Percentiles rank a stretch among this genome's conserved stretches.
phyloP scores from a whole-genome alignment of 2,113 vertebrate species.

The Anguilla rostrata region DNA sequence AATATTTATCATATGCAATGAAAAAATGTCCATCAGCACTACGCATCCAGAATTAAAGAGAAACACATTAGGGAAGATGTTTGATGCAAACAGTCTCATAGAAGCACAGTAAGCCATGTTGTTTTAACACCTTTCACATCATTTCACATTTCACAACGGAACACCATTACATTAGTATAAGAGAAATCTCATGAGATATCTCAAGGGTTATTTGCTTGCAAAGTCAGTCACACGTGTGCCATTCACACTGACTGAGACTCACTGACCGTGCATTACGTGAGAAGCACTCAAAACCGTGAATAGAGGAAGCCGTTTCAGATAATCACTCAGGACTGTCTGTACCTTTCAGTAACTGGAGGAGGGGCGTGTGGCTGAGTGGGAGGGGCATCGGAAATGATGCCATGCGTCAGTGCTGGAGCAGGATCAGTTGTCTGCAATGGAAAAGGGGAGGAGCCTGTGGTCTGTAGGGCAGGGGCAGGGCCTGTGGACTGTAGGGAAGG shows the following conservation, averaged over 20 bases:
- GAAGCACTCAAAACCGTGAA: neutral
- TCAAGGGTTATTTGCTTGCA: neutral
- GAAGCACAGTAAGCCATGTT: neutral
- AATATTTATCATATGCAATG: neutral
- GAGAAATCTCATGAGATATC: neutral
- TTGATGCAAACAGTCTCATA: neutral
- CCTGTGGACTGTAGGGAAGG: too few relatives aligned
- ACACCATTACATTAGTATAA: neutral
- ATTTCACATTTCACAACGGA: too few relatives aligned
- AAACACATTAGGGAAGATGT: neutral
- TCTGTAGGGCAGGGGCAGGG: too few relatives aligned
- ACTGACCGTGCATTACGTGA: neutral
- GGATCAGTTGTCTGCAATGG: neutral
- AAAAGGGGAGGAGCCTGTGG: too few relatives aligned
- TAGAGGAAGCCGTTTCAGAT: neutral
- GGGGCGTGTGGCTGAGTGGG: neutral
- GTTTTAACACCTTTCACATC: neutral
- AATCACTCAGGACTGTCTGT: neutral
- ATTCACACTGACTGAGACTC: neutral
- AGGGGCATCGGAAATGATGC: constrained; percentile 29
- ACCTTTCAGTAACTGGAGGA: neutral
- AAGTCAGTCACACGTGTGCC: neutral
- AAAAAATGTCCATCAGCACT: neutral
- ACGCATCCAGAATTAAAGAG: neutral
- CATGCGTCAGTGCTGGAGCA: neutral